A percentile compares a stretch with the other conserved stretches of the same genome.
Evolutionary conservation across 2,113 vertebrate species (phyloP).

Genomic region (Emydura subglobosa): DNA sequence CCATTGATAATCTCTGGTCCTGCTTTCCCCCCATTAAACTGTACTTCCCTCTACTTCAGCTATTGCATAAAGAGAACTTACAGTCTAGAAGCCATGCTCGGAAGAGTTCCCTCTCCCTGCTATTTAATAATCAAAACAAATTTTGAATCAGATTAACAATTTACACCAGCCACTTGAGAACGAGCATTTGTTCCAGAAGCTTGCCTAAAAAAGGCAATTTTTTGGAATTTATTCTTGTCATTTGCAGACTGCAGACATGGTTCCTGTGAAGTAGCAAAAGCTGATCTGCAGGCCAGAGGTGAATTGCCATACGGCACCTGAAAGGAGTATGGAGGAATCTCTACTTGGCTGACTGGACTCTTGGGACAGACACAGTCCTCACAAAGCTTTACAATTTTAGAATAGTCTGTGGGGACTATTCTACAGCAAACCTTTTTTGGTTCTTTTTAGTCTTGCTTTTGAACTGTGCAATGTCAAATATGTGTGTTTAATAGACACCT

Average conservation of each 20-base stretch:
- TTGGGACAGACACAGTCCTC: fast-evolving
- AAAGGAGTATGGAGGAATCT: neutral
- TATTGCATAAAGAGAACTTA: neutral
- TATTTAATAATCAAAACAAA: neutral
- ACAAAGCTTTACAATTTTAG: neutral
- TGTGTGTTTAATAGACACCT: neutral
- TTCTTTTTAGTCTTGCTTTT: neutral
- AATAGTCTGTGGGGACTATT: neutral
- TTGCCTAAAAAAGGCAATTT: neutral
- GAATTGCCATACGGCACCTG: neutral
- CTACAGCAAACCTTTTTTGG: neutral
- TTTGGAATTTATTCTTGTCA: neutral
- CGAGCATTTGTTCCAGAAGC: neutral
- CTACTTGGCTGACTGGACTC: fast-evolving
- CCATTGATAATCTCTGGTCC: neutral
- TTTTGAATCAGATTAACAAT: neutral
- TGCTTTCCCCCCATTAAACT: neutral
- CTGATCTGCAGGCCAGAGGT: neutral
- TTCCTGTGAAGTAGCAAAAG: neutral
- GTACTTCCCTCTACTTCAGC: neutral
- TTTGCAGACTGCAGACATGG: neutral
- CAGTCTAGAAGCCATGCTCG: neutral
- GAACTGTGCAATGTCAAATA: neutral
- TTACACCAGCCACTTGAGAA: neutral
- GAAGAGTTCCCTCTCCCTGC: neutral